These are phyloP conservation scores for Cyaniris semiargus DNA, from an alignment of 2,888 invertebrate species.

Conservation along the genomic window DNA sequence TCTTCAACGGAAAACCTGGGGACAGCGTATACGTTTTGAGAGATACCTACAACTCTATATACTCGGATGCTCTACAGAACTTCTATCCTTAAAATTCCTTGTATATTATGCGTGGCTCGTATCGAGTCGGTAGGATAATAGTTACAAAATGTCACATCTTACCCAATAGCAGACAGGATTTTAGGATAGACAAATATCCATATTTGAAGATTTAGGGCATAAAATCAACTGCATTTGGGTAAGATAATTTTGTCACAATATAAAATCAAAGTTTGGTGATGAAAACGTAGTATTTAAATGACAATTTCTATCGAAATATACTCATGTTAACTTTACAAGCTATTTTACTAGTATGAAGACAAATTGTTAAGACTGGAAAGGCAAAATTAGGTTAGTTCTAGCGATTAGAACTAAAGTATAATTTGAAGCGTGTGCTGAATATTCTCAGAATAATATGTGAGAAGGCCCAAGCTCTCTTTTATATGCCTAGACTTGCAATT, in stretches of 20 bases:
- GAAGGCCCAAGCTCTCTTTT: not conserved
- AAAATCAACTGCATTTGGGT: not conserved
- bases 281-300: not conserved
- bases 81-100: slow-evolving; percentile 81
- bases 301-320: not conserved
- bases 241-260: not conserved
- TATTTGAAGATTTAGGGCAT: not conserved
- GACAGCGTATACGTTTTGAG: slow-evolving; percentile 83
- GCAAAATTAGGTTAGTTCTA: slow-evolving; percentile 20
- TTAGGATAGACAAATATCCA: not conserved
- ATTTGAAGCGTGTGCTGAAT: not conserved
- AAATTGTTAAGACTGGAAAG: slow-evolving; percentile 8
- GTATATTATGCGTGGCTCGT: slow-evolving; percentile 63
- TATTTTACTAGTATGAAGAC: slow-evolving; percentile 5
- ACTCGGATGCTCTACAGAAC: slow-evolving; percentile 84
- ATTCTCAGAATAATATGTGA: slow-evolving; percentile 3
- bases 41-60: slow-evolving; percentile 84
- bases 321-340: not conserved
- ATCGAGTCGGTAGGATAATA: slow-evolving; percentile 57
- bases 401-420: not conserved
- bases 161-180: not conserved
- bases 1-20: slow-evolving; percentile 88
- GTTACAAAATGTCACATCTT: slow-evolving; percentile 6
- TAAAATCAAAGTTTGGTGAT: not conserved
- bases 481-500: slow-evolving; percentile 9